These are phyloP conservation scores for Atrichornis clamosus DNA, from an alignment of 2,113 vertebrate genomes.

Conservation along the genomic window DNA sequence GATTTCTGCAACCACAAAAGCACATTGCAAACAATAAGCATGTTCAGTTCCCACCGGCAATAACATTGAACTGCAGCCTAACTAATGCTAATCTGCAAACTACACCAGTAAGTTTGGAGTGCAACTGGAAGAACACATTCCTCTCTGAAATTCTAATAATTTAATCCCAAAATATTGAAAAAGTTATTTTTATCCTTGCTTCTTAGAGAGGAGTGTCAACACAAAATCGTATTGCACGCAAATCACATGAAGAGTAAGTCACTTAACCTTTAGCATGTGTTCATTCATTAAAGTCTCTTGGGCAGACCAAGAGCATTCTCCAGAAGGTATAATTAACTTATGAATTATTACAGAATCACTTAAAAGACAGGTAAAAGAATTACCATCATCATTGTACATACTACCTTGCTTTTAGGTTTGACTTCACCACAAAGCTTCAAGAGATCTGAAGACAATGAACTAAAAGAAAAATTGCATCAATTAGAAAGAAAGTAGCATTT, in stretches of 20 bases:
- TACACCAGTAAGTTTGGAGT: not conserved
- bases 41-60: not conserved
- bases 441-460: constrained; percentile 88
- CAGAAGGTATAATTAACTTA: not conserved
- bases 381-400: not conserved
- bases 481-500: not conserved
- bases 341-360: not conserved
- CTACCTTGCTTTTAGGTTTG: constrained; percentile 92
- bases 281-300: not conserved
- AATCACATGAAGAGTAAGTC: not conserved
- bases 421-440: constrained; percentile 93
- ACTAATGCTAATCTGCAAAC: not conserved
- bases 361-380: not conserved
- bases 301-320: not conserved
- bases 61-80: not conserved
- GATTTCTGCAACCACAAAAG: not conserved
- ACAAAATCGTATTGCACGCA: not conserved
- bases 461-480: constrained; percentile 63
- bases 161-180: not conserved
- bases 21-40: not conserved
- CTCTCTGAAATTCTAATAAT: not conserved
- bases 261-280: not conserved
- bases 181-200: not conserved
- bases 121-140: not conserved
- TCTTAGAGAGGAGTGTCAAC: not conserved